Evolutionary conservation across 23 tunicate genomes (phyloP).

Genomic region (Ascidia mentula): DNA sequence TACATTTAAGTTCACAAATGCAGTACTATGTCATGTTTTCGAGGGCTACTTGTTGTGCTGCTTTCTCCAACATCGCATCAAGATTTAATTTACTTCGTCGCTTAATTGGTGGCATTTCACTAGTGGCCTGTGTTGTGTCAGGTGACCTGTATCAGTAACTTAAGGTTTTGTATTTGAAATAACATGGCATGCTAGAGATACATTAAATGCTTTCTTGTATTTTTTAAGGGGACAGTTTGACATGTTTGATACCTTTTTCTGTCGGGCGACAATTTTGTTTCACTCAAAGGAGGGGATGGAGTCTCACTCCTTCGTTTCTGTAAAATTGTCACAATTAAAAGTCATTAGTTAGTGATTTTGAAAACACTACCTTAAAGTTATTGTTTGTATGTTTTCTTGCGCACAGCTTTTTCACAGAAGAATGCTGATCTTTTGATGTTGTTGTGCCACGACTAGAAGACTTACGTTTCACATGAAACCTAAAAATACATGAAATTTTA

Average conservation of each 20-base stretch:
- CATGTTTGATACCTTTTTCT: background rate
- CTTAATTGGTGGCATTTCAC: background rate
- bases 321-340: too few relatives aligned
- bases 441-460: too few relatives aligned
- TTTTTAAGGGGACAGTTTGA: background rate
- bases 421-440: too few relatives aligned
- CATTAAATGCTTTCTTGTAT: background rate
- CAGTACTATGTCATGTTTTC: background rate
- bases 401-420: background rate
- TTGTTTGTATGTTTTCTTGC: background rate
- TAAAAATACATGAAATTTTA: too few relatives aligned
- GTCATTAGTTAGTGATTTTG: too few relatives aligned
- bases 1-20: background rate
- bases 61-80: constrained; percentile 3
- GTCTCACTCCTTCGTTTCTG: background rate
- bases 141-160: background rate
- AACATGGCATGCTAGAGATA: too few relatives aligned
- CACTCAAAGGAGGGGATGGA: background rate
- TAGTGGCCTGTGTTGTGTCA: background rate
- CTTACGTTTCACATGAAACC: too few relatives aligned
- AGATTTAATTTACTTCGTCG: background rate
- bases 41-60: background rate
- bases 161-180: too few relatives aligned
- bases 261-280: background rate
- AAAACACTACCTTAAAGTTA: background rate